Percentiles rank a stretch among this genome's conserved stretches.
Evolutionary conservation across 2,888 invertebrate genomes (phyloP).

Genomic region (Daptonema setosum): DNA sequence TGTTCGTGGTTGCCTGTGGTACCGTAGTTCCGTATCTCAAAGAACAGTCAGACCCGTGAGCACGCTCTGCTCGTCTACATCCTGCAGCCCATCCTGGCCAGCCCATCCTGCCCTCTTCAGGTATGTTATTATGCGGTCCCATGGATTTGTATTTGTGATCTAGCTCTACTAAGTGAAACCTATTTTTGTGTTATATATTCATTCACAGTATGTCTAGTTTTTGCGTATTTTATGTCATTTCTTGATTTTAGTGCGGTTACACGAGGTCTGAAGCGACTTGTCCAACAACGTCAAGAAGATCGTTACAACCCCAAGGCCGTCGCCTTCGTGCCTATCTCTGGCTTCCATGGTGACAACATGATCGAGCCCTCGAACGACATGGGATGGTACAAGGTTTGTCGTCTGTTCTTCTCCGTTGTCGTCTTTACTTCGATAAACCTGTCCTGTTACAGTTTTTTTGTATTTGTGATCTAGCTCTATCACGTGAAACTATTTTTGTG

Average conservation of each 20-base stretch:
- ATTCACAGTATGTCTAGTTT: too few species aligned
- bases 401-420: too few species aligned
- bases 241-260: constrained; percentile 49
- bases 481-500: too few species aligned
- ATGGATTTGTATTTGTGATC: too few species aligned
- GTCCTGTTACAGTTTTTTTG: too few species aligned
- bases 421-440: too few species aligned
- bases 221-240: too few species aligned
- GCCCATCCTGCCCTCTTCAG: constrained; percentile 87
- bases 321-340: constrained; percentile 96
- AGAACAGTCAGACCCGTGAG: constrained; percentile 97
- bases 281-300: constrained; percentile 96
- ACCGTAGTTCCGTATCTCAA: constrained; percentile 97
- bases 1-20: constrained; percentile 93
- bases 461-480: too few species aligned
- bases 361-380: too few species aligned
- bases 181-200: too few species aligned
- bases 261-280: constrained; percentile 99
- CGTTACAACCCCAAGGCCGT: constrained; percentile 90
- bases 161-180: too few species aligned
- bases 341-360: constrained; percentile 99
- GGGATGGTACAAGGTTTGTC: too few species aligned
- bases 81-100: constrained; percentile 88
- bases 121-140: constrained; percentile 8
- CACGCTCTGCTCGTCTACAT: constrained; percentile 93